Evolutionary conservation across 1,140 invertebrate genomes (phyloP).

Genomic region (Centruroides vittatus): DNA sequence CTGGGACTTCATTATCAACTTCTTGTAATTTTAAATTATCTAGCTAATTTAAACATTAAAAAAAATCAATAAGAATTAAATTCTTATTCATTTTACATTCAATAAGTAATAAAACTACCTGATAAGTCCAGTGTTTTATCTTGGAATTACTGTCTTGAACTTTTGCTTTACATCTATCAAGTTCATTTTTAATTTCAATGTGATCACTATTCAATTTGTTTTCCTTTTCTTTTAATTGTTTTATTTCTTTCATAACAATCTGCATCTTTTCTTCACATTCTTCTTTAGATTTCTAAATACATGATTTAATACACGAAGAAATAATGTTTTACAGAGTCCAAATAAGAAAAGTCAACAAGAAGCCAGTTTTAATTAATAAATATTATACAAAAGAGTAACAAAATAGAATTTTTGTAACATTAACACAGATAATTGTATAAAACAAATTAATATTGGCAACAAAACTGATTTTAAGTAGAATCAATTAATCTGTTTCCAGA

Average conservation of each 20-base stretch:
- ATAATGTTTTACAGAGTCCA: too few species aligned
- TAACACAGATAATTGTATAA: too few species aligned
- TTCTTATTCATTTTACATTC: not conserved
- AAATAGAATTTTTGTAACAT: too few species aligned
- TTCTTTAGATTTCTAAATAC: constrained; percentile 16
- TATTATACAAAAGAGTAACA: too few species aligned
- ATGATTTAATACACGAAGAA: too few species aligned
- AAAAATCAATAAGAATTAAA: constrained; percentile 1
- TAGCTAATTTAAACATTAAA: constrained; percentile 32
- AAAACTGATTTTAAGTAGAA: too few species aligned
- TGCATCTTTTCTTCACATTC: constrained; percentile 35
- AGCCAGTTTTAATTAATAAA: too few species aligned
- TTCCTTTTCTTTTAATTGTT: constrained; percentile 43
- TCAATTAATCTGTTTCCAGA: too few species aligned
- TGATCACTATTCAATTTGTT: constrained; percentile 46
- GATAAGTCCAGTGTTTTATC: constrained; percentile 31
- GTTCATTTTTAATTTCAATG: constrained; percentile 57
- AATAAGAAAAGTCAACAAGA: too few species aligned
- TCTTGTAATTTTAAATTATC: constrained; percentile 48
- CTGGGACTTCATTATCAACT: constrained; percentile 36
- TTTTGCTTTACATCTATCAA: constrained; percentile 45
- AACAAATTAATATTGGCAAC: too few species aligned
- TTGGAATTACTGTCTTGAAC: constrained; percentile 46
- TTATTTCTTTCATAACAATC: constrained; percentile 45
- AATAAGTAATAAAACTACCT: constrained; percentile 18